Base-by-base conservation (phyloP, 1,140 invertebrate species). In the Brachionus sp. region DNA sequence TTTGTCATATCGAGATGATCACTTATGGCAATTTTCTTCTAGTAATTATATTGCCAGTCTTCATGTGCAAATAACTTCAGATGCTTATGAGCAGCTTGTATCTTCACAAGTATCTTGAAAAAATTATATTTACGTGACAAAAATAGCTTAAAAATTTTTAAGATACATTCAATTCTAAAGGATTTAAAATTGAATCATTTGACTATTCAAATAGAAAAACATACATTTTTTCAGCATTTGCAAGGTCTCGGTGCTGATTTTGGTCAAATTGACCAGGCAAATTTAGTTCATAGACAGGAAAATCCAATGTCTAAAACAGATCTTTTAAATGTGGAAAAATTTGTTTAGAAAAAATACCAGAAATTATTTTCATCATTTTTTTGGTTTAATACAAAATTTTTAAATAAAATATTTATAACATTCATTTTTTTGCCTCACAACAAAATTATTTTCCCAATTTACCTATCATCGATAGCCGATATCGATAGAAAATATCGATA, bases 21-120 rank as follows among this genome's bases (percentile, higher is more conserved):
- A 90, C 82, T 88, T 90, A 84, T 90, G 90, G 90, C 86, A 85
- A 57, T 89, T 90, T 84, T 88, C 89, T 3, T 86, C 88, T 4
- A 85, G 85, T 68, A 86, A 89, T 62, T 84, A 88, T 16, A 86
- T 86, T 75, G 90, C 88, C 3, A 88, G 86, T 23, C 83, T 90
- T 46, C 89, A 90, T 84, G 84, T 90, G 46, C 89, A 90, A 84
- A 87, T 89, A 6, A 86, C 84, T 3, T 84, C 86, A 33, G 87
- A 89, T 57, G 86, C 87, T 9, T 87, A 87, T 84, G 90, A 90
- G 85, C 90, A 90, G 84, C 86, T 87, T 50, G 85, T 89, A 16
- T 85, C 89, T 64, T 84, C 87, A 66, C 88, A 88, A 86, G 50
- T 57, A 57, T 57, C 13, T 57, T 57, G 19, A 57, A 5, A 57